Conservation (phyloP, 2,888 invertebrate genomes). For the Aphidius colemani region DNA sequence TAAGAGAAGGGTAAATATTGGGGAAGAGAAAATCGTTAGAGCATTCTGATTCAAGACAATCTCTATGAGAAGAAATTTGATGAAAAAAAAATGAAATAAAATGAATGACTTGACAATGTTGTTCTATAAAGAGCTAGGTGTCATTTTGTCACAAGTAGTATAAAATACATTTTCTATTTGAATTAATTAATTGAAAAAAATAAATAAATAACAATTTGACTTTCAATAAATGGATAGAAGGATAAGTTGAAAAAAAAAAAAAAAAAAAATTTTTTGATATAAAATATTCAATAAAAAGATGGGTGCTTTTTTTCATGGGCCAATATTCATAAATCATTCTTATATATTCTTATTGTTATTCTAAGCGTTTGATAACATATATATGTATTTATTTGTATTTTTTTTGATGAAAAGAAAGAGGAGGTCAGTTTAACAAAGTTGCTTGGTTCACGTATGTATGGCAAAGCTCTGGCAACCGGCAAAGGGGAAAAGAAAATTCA, state of each 20-base stretch:
- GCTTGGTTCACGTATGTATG: constrained; percentile 6
- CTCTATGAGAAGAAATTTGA: constrained; percentile 5
- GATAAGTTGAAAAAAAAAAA: no score
- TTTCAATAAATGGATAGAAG: constrained; percentile 8
- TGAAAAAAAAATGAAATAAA: constrained; percentile 18
- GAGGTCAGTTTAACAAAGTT: constrained; percentile 32
- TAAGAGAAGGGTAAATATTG: constrained; percentile 26
- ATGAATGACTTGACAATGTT: not conserved
- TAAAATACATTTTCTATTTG: constrained; percentile 9
- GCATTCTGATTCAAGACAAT: constrained; percentile 32
- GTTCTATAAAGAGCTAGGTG: constrained; percentile 27
- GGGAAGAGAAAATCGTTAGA: constrained; percentile 26
- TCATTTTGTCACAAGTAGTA: constrained; percentile 41
- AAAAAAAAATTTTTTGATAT: constrained; percentile 19
- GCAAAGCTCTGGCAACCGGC: not conserved
- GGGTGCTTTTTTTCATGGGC: constrained; percentile 40
- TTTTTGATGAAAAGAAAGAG: constrained; percentile 23
- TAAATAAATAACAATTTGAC: constrained; percentile 45
- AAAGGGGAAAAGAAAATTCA: constrained; percentile 42
- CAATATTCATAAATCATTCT: constrained; percentile 60
- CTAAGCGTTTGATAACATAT: constrained; percentile 47
- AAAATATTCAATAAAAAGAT: constrained; percentile 45
- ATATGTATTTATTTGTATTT: constrained; percentile 30
- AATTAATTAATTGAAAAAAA: no score
- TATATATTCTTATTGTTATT: constrained; percentile 52